A percentile compares a stretch with the other conserved stretches of the same genome.
These are phyloP conservation scores for Phylloscopus whistleri DNA, from an alignment of 2,113 vertebrate species.

Conservation along the genomic window DNA sequence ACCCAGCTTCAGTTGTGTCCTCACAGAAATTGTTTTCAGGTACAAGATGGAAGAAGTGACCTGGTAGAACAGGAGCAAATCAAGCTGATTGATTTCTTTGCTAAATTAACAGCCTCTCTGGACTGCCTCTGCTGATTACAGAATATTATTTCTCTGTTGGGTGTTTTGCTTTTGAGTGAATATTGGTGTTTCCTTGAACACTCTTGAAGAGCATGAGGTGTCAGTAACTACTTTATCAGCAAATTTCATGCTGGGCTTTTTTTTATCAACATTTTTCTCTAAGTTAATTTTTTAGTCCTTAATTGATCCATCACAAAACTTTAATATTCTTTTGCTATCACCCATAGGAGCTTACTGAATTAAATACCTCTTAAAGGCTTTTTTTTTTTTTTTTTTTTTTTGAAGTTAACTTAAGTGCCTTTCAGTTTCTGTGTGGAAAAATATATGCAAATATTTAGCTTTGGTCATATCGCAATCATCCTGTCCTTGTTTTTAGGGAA, in stretches of 20 bases:
- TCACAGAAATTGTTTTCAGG: rapidly evolving
- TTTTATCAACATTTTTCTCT: not conserved
- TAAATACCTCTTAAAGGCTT: not conserved
- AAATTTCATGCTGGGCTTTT: not conserved
- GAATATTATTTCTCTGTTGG: not conserved
- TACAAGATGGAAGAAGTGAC: not conserved
- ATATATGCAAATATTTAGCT: not conserved
- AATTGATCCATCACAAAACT: not conserved
- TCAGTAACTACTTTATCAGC: not conserved
- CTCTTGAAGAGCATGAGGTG: not conserved
- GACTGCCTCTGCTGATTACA: not conserved
- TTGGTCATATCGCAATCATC: not conserved
- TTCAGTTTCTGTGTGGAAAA: not conserved
- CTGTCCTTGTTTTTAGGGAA: not conserved
- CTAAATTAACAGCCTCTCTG: not conserved
- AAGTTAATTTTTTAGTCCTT: not conserved
- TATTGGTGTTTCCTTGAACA: not conserved
- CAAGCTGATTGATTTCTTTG: not conserved
- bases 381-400: not conserved
- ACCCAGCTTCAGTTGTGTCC: not conserved
- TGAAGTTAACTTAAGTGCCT: not conserved
- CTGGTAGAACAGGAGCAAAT: not conserved
- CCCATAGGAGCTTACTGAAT: not conserved
- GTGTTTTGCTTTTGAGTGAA: not conserved
- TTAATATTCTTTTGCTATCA: not conserved